Percentiles rank a stretch among this genome's conserved stretches.
Evolutionary conservation across 2,888 invertebrate genomes (phyloP).

Genomic region (Chrysodeixis includens): DNA sequence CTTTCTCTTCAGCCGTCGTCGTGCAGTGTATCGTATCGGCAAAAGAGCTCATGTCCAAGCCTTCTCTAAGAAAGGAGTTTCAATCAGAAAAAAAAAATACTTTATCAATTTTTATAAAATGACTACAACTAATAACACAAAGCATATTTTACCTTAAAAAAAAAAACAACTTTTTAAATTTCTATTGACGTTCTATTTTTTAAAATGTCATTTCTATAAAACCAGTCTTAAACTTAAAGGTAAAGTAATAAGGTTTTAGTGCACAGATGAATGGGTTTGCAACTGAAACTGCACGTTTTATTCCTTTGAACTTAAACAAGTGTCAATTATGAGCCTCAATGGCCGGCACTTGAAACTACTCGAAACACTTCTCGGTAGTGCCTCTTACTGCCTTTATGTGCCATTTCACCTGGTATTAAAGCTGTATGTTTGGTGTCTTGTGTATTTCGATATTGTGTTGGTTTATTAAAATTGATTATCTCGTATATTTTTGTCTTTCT

Average conservation of each 20-base stretch:
- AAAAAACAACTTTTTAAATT: no score
- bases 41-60: no score
- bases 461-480: no score
- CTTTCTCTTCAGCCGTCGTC: no score
- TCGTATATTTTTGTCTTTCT: no score
- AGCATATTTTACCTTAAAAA: no score
- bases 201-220: not conserved
- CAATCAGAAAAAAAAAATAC: no score
- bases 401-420: not conserved
- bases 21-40: no score
- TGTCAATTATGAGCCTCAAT: constrained; percentile 3
- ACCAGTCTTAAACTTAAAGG: not conserved
- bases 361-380: not conserved
- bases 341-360: constrained; percentile 2
- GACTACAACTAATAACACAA: no score
- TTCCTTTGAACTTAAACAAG: constrained; percentile 6
- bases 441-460: no score
- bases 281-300: not conserved
- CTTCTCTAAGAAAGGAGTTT: no score
- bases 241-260: not conserved
- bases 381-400: not conserved
- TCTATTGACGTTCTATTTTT: not conserved
- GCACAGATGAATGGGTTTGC: not conserved
- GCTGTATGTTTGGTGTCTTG: not conserved
- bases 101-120: no score